Base-by-base conservation (phyloP, 2,888 invertebrate genomes). In the Anodontia alba region DNA sequence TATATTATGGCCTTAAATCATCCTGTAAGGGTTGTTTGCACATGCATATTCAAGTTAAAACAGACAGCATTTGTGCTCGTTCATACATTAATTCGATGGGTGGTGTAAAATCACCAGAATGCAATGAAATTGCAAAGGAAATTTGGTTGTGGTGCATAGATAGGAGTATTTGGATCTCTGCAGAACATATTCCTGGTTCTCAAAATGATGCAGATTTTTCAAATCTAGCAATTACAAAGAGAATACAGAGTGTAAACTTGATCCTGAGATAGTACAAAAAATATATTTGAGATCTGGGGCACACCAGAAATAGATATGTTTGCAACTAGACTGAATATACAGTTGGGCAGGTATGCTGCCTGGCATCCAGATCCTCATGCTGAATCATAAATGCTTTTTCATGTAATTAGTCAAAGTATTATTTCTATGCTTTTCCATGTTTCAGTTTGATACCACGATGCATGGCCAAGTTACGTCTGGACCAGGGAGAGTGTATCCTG, bases 331-430 rank as follows among this genome's bases (percentile, higher is more conserved):
- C 29, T 82, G 12, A 86, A 84, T 57, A 67, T 36, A 1, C 79
- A 85, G 49, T 15, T 78, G n/a, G 51, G 36, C 7, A 67, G 66
- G 7, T 86, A 62, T 74, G 81, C 77, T 15, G 69, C 82, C 1
- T 87, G 80, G 79, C 51, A 74, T 29, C 83, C 83, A 38, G 84
- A 87, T 67, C 83, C 87, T n/a, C 46, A 77, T n/a, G 81, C 83
- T 26, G 54, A 23, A 70, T 67, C 12, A 69, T 80, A 49, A 68
- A 80, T 76, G 76, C 82, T 57, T 87, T 78, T 73, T 66, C 72
- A 17, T 46, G 76, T 29, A 46, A 66, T 15, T 86, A 77, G 83
- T 42, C 36, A 67, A 33, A 62, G 17, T 3, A 42, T 17, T 43
- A 74, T 43, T 73, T 73, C 33, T 84, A 80, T 75, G 54, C 67